Evolutionary conservation across 2,113 vertebrate genomes (phyloP), one percentile per base, ranked within the genome.

Genomic region (Vulpes lagopus): DNA sequence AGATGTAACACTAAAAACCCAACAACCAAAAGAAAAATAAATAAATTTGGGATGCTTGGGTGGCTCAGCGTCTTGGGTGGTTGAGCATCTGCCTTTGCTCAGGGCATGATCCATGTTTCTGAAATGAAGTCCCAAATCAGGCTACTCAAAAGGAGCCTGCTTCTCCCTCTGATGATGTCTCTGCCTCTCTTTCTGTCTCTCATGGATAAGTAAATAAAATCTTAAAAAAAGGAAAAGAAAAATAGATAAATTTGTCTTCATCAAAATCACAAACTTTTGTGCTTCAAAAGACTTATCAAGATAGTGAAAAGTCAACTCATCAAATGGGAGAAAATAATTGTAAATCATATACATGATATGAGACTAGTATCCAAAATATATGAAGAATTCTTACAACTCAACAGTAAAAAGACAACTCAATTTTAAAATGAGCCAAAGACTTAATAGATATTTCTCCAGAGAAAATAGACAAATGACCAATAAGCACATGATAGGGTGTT

Each of bases 381-480:
- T 78, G 62, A 91, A 88, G 23, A 88, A 96, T 59, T 86, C 64
- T 57, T 85, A 80, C 49, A 86, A 57, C 17, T 80, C 80, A 91
- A 65, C 10, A 73, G 60, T 32, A 64, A 71, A 71, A 79, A 49
- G 53, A 79, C 30, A 92, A 49, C 35, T 73, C 32, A 81, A 30
- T 30, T 59, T 67, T 51, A 76, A 93, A 14, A 86, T 25, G 17
- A 17, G 20, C 15, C 60, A 79, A 79, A 20, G 23, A 55, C 62
- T 91, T 64, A 73, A 80, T 1, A 94, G 57, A 59, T 10, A 35
- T 86, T 81, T 86, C 81, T 51, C 64, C 19, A 35, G 78, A 79
- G 6, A 49, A 78, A 17, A 83, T 59, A 87, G 12, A 43, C 15
- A 80, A 53, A 27, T 43, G 11, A 27, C 67, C 7, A 32, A 53